Conservation (phyloP, 2,888 invertebrate genomes). For the Aradus depressus region DNA sequence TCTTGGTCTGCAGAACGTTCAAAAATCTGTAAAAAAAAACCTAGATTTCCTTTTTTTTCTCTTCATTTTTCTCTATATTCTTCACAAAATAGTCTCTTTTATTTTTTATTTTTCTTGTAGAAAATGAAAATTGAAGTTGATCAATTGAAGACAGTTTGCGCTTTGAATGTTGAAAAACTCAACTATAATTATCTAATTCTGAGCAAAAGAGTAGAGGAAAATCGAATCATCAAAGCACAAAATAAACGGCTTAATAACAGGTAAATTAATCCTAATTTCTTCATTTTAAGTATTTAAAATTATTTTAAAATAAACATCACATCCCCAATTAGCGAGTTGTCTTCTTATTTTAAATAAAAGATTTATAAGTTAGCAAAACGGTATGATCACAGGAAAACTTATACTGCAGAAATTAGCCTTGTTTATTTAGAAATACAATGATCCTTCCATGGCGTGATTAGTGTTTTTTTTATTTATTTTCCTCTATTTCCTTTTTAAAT, state of each 20-base stretch:
- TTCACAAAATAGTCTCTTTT: not conserved
- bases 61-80: not conserved
- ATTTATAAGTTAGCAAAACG: no score
- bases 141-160: slow-evolving; percentile 62
- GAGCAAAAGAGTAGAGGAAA: slow-evolving; percentile 79
- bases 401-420: no score
- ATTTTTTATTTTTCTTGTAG: not conserved
- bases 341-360: no score
- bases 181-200: slow-evolving; percentile 82
- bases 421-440: no score
- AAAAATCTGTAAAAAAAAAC: not conserved
- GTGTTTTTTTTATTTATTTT: no score
- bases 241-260: slow-evolving; percentile 67
- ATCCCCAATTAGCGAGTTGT: no score
- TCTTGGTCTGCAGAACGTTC: no score
- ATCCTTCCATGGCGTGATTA: no score
- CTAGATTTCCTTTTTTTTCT: not conserved
- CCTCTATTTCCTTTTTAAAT: no score
- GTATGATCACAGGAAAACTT: no score
- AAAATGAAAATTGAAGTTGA: slow-evolving; percentile 64
- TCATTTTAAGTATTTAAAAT: not conserved
- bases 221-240: slow-evolving; percentile 62
- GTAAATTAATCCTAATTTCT: slow-evolving; percentile 30
- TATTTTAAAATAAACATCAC: not conserved
- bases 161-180: slow-evolving; percentile 79